A percentile compares a stretch with the other conserved stretches of the same genome.
These are phyloP conservation scores for Crotophaga sulcirostris DNA, from an alignment of 2,113 vertebrate species.

Conservation along the genomic window DNA sequence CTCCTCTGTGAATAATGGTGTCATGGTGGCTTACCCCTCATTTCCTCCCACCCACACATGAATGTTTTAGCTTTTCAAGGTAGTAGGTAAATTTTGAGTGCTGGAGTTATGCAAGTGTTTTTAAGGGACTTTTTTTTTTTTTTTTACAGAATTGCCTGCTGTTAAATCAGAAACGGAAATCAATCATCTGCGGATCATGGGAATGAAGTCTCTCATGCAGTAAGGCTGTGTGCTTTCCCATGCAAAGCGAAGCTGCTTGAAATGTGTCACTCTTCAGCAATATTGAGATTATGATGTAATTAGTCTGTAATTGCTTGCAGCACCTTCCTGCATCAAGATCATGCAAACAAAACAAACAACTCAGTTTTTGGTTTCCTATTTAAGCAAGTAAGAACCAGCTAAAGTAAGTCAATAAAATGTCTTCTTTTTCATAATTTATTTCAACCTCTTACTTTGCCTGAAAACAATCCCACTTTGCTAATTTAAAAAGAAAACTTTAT, in stretches of 20 bases:
- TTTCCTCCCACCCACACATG: not conserved
- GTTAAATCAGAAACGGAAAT: not conserved
- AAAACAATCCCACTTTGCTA: not conserved
- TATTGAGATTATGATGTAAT: not conserved
- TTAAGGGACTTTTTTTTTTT: not conserved
- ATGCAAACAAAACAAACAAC: not conserved
- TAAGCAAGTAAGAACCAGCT: not conserved
- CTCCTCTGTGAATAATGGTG: not conserved
- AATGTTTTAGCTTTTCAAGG: not conserved
- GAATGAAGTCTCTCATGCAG: not conserved
- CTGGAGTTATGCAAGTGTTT: not conserved
- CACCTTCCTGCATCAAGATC: not conserved
- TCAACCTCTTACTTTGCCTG: not conserved
- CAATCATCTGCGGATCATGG: not conserved
- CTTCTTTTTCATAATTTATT: not conserved
- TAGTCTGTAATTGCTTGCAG: not conserved
- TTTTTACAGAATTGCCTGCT: not conserved
- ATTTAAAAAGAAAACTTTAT: not conserved
- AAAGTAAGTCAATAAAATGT: not conserved
- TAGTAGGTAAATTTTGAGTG: not conserved
- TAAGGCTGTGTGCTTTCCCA: not conserved
- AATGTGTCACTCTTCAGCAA: not conserved
- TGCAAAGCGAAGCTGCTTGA: not conserved
- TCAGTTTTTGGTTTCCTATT: not conserved
- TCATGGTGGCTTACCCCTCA: not conserved